A percentile compares a stretch with the other conserved stretches of the same genome.
phyloP scores from a whole-genome alignment of 2,888 invertebrate species.

The Synanthedon tipuliformis region DNA sequence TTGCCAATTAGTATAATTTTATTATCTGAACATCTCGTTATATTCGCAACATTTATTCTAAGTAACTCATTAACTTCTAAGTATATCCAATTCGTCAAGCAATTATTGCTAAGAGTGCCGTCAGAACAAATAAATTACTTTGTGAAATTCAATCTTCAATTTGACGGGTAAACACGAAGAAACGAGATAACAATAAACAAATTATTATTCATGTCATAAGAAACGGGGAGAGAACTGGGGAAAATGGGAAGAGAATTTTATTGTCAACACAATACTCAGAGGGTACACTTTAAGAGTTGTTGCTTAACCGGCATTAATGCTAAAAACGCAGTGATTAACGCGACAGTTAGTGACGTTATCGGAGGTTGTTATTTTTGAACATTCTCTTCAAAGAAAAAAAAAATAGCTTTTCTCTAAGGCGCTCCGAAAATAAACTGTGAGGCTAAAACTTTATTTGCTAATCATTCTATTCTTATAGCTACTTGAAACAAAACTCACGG shows the following conservation, averaged over 20 bases:
- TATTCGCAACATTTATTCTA: background rate
- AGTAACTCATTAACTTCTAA: background rate
- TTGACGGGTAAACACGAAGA: slow-evolving; percentile 21
- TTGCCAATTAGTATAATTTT: no score
- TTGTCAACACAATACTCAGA: slow-evolving; percentile 28
- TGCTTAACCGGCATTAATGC: slow-evolving; percentile 7
- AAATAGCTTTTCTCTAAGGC: no score
- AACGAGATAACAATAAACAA: slow-evolving; percentile 45
- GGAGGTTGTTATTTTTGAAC: no score
- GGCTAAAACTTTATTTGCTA: no score
- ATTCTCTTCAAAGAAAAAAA: no score
- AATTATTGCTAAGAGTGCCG: slow-evolving; percentile 13
- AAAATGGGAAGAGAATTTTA: slow-evolving; percentile 23
- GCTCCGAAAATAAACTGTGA: no score
- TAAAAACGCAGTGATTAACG: no score
- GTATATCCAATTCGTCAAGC: slow-evolving; percentile 9
- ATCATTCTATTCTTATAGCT: no score
- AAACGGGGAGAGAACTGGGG: slow-evolving; percentile 19
- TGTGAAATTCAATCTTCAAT: slow-evolving; percentile 18
- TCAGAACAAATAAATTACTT: slow-evolving; percentile 28
- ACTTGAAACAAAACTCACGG: no score
- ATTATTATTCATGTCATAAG: slow-evolving; percentile 43
- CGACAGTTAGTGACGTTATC: no score
- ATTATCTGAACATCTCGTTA: no score
- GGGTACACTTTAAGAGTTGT: slow-evolving; percentile 20